Percentiles rank a stretch among this genome's conserved stretches.
These are phyloP conservation scores for Chascanopsetta lugubris DNA, from an alignment of 2,113 vertebrate genomes.

Conservation along the genomic window DNA sequence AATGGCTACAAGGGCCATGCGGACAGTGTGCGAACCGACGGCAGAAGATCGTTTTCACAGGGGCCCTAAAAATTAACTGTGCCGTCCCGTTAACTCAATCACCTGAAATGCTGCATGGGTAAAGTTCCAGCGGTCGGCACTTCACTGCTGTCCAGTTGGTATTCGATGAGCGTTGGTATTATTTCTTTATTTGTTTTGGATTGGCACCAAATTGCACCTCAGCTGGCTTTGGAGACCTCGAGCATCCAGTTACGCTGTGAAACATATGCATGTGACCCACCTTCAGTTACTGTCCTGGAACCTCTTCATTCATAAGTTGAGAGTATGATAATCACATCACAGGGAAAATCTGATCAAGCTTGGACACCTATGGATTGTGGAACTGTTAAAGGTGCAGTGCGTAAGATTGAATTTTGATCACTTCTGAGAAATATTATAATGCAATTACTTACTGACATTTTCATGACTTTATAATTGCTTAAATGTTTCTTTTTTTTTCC, in stretches of 20 bases:
- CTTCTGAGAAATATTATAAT: no score
- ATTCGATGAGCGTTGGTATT: slow-evolving; percentile 48
- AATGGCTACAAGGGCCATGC: slow-evolving; percentile 71
- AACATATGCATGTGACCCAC: slow-evolving; percentile 53
- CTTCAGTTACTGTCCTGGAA: slow-evolving; percentile 53
- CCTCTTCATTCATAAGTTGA: slow-evolving; percentile 24
- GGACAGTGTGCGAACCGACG: slow-evolving; percentile 53
- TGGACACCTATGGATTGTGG: slow-evolving; percentile 18
- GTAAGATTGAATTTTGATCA: no score
- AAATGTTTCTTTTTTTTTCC: no score
- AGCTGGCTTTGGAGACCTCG: slow-evolving; percentile 61
- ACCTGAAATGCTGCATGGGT: slow-evolving; percentile 52
- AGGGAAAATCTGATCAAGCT: no score
- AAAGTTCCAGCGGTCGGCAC: slow-evolving; percentile 38
- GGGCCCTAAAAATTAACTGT: slow-evolving; percentile 68
- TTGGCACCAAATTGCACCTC: slow-evolving; percentile 67
- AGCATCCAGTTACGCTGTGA: slow-evolving; percentile 54
- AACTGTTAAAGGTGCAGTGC: background rate
- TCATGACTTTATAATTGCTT: no score
- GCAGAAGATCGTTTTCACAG: slow-evolving; percentile 71
- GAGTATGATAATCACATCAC: no score
- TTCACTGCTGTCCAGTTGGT: slow-evolving; percentile 50
- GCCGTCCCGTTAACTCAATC: slow-evolving; percentile 59
- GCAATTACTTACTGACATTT: no score
- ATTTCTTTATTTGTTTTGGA: no score